Evolutionary conservation across 2,797 vertebrate species (phyloP).

Genomic region (Melanotaenia boesemani): DNA sequence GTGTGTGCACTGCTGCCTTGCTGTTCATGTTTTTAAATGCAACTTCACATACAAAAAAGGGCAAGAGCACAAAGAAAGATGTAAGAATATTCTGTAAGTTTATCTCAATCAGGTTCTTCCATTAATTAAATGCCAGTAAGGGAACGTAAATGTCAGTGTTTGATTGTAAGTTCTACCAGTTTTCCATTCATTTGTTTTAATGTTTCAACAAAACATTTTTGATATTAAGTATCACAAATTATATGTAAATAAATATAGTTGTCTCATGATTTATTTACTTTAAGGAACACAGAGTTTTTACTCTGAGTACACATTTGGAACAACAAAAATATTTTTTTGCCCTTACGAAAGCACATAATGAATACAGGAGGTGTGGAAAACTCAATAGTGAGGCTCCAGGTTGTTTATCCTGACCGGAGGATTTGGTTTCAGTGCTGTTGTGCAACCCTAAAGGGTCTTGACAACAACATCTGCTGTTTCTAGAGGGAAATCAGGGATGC

Average conservation of each 20-base stretch:
- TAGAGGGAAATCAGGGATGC: slow-evolving; percentile 36
- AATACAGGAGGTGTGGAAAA: slow-evolving; percentile 16
- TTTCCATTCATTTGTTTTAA: too few species aligned
- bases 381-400: slow-evolving; percentile 13
- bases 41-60: not conserved
- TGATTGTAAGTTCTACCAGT: not conserved
- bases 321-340: not conserved
- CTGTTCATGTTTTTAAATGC: slow-evolving; percentile 28
- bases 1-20: slow-evolving; percentile 14
- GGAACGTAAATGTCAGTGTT: not conserved
- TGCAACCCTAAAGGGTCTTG: slow-evolving; percentile 45
- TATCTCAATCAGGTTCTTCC: not conserved
- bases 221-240: too few species aligned
- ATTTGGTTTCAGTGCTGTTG: slow-evolving; percentile 59
- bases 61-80: not conserved
- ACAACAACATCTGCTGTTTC: slow-evolving; percentile 67
- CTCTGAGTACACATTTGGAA: not conserved
- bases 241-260: not conserved
- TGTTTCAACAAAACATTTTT: too few species aligned
- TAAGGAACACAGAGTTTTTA: not conserved
- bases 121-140: not conserved
- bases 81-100: not conserved
- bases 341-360: not conserved
- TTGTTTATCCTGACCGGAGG: slow-evolving; percentile 38
- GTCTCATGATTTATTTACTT: not conserved